Percentiles rank a stretch among this genome's conserved stretches.
These are phyloP conservation scores for Galemys pyrenaicus DNA, from an alignment of 2,113 vertebrate genomes.

Conservation along the genomic window DNA sequence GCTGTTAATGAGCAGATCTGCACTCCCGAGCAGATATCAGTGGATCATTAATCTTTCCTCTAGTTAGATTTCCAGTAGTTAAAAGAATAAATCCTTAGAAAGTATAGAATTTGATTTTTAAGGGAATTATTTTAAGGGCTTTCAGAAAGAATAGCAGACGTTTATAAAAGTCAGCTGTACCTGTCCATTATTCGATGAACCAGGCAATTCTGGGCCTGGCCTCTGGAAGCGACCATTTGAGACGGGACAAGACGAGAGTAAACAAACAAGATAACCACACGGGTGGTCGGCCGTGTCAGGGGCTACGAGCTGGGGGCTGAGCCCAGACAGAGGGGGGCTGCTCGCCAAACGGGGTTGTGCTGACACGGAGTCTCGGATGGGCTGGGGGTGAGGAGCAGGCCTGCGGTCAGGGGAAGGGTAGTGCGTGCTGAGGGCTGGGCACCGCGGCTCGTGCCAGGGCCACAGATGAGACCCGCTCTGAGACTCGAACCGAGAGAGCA, in stretches of 20 bases:
- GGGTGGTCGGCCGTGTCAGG: accelerated
- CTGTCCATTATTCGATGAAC: background rate
- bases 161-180: background rate
- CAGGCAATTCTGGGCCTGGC: no score
- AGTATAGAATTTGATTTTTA: constrained; percentile 9
- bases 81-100: constrained; percentile 41
- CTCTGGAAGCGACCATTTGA: background rate
- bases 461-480: background rate
- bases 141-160: background rate
- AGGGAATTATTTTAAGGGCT: background rate
- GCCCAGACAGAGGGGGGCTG: background rate
- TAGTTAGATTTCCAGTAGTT: constrained; percentile 66
- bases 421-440: accelerated
- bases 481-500: background rate
- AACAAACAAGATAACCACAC: background rate
- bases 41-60: constrained; percentile 70
- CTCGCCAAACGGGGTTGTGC: no score
- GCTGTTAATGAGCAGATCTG: constrained; percentile 71
- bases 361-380: no score
- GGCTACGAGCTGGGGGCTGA: background rate
- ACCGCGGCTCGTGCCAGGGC: accelerated
- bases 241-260: background rate
- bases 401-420: background rate
- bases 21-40: constrained; percentile 33
- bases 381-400: accelerated